Percentiles rank a stretch among this genome's conserved stretches.
These are phyloP conservation scores for Suricata suricatta DNA, from an alignment of 2,113 vertebrate species.

Conservation along the genomic window DNA sequence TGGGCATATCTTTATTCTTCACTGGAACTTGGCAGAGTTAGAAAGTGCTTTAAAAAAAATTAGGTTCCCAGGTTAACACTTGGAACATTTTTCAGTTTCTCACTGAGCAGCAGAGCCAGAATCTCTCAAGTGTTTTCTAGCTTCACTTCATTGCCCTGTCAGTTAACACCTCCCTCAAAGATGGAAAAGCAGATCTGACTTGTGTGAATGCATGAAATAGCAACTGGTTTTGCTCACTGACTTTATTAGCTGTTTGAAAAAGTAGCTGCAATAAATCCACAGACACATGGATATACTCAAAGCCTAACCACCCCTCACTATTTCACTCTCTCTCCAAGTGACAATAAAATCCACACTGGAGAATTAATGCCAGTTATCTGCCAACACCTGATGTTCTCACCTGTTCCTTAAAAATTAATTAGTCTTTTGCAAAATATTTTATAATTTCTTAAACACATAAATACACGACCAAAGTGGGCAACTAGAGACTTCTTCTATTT, in stretches of 20 bases:
- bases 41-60: constrained; percentile 15
- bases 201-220: constrained; percentile 31
- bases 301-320: constrained; percentile 8
- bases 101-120: background rate
- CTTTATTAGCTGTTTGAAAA: constrained; percentile 39
- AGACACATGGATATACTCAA: constrained; percentile 12
- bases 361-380: constrained; percentile 22
- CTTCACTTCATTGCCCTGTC: constrained; percentile 39
- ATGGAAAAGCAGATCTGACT: constrained; percentile 39
- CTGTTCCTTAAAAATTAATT: constrained; percentile 43
- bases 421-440: background rate
- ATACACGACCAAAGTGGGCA: background rate
- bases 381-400: constrained; percentile 26
- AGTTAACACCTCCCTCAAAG: constrained; percentile 35
- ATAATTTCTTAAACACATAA: constrained; percentile 54
- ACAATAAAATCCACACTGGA: background rate
- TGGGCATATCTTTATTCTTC: background rate
- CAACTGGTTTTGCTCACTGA: constrained; percentile 46
- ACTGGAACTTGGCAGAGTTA: background rate
- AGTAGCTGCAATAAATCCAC: background rate
- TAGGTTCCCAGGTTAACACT: constrained; percentile 35
- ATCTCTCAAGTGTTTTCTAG: constrained; percentile 18
- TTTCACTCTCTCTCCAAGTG: constrained; percentile 32
- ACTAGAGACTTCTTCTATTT: background rate
- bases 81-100: constrained; percentile 56